Base-by-base conservation (phyloP, 1,140 invertebrate genomes). In the Eumeta japonica region DNA sequence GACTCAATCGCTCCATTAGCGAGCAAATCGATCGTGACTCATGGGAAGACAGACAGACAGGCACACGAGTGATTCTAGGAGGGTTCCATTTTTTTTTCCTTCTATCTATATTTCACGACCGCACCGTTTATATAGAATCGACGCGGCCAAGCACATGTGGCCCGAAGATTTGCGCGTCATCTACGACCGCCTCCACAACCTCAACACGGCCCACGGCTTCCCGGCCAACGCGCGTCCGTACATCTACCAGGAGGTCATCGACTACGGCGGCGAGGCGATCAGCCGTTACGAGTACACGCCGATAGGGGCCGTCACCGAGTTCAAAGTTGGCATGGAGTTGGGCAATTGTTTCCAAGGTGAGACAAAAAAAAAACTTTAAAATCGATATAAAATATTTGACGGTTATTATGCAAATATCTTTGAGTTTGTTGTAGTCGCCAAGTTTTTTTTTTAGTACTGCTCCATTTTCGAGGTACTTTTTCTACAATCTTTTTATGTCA, bases 181-280 rank as follows among this genome's bases (percentile, higher is more conserved):
- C 35, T 44, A 33, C 38, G 28, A 37, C 28, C 20, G 70, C 13
- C 32, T 83, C 9, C 73, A 81, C 2, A 65, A 84, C 55, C 60
- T 87, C 12, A 82, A 78, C 30, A 75, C 62, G 0, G 51, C 67
- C 0, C 80, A 43, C 20, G 37, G 81, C 24, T 87, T 87, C 49
- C 55, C 75, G 1, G 34, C 50, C 1, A 67, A 74, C 10, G 39
- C 76, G 0, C 60, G 78, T 10, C 79, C 86, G 0, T 84, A 83
- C 55, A 78, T 90, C 48, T 86, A 77, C 57, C 87, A 90, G 52
- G 89, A 93, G 70, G 88, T 92, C 3, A 88, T 89, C 35, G 88
- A 91, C 65, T 64, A 77, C 36, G 52, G 86, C 0, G 50, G 54
- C 16, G 60, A 73, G 45, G 57, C 57, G 1, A 52, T 72, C 31